These are phyloP conservation scores for Aurelia aurita DNA, from an alignment of 30 jellyfish, hydroid and myxozoan genomes.

Conservation along the genomic window DNA sequence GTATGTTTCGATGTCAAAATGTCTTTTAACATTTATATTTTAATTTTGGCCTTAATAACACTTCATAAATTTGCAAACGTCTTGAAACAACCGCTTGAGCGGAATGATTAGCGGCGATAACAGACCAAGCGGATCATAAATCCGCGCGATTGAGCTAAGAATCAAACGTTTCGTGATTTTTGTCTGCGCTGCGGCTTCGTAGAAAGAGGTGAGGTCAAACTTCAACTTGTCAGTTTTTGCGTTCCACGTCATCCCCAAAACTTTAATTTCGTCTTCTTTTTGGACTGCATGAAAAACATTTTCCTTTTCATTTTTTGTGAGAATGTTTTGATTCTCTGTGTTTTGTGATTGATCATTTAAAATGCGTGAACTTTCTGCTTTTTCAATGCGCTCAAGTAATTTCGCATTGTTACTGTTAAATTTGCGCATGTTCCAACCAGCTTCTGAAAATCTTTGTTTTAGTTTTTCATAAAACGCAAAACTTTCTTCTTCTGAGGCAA, in stretches of 20 bases:
- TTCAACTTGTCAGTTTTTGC: neutral
- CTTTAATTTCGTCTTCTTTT: constrained; percentile 12
- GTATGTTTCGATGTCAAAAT: too few relatives aligned
- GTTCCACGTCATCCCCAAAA: constrained; percentile 37
- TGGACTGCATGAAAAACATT: too few relatives aligned
- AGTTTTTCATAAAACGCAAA: constrained; percentile 12
- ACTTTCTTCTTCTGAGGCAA: constrained; percentile 6
- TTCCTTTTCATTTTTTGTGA: too few relatives aligned
- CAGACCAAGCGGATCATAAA: constrained; percentile 42
- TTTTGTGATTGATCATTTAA: too few relatives aligned
- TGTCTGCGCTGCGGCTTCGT: neutral
- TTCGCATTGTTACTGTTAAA: constrained; percentile 27
- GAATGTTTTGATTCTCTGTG: too few relatives aligned
- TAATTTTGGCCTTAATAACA: too few relatives aligned
- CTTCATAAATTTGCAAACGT: constrained; percentile 20
- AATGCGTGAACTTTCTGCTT: neutral
- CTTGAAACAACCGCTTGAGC: constrained; percentile 31
- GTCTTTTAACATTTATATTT: too few relatives aligned
- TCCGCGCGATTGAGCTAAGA: constrained; percentile 15
- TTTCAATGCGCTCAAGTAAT: neutral
- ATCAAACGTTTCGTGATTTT: neutral
- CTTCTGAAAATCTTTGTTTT: constrained; percentile 5
- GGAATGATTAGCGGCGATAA: constrained; percentile 19
- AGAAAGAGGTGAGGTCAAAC: neutral
- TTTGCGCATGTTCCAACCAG: constrained; percentile 49